These are phyloP conservation scores for zebrafish (Danio rerio) DNA, from an alignment of 2,113 vertebrate genomes.

Conservation along the genomic window GRCz12tu NC_133179.1:75767501-75768000, in stretches of 20 bases:
- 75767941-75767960: too few species aligned
- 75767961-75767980: too few species aligned
- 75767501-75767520: background rate
- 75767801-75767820: slow-evolving; percentile 78
- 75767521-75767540: fast-evolving
- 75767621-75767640: too few species aligned
- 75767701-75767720: background rate
- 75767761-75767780: background rate
- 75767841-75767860: slow-evolving; percentile 79
- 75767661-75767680: slow-evolving; percentile 65
- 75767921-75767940: slow-evolving; percentile 78
- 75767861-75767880: slow-evolving; percentile 83
- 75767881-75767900: slow-evolving; percentile 76
- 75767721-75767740: too few species aligned
- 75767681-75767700: background rate
- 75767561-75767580: slow-evolving; percentile 20
- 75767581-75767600: too few species aligned
- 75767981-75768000: too few species aligned
- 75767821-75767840: slow-evolving; percentile 73
- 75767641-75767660: background rate
- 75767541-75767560: background rate
- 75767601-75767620: too few species aligned
- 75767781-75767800: slow-evolving; percentile 65
- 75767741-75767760: background rate
- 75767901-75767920: slow-evolving; percentile 77